Evolutionary conservation across 2,113 vertebrate genomes (phyloP).

Genomic region (Loxodonta africana): DNA sequence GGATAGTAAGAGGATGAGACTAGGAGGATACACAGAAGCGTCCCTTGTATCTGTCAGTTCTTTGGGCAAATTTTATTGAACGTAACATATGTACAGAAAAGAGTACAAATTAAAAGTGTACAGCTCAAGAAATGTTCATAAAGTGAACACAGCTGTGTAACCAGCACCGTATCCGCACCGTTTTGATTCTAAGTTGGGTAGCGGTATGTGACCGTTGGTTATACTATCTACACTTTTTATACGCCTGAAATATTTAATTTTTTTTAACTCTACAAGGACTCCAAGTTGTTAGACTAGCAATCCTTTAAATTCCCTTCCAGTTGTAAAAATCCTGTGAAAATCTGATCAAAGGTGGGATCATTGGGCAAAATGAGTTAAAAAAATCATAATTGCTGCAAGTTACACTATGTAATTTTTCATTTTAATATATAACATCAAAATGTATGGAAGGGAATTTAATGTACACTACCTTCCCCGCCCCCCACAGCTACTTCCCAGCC

Average conservation of each 20-base stretch:
- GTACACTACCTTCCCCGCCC: background rate
- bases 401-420: background rate
- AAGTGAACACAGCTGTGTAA: background rate
- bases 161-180: background rate
- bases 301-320: background rate
- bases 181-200: background rate
- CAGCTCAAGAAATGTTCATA: background rate
- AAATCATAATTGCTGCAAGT: background rate
- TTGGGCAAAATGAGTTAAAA: conserved; percentile 9
- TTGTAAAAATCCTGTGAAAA: conserved; percentile 8
- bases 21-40: background rate
- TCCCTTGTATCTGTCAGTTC: background rate
- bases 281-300: background rate
- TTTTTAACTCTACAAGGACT: background rate
- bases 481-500: background rate
- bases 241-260: background rate
- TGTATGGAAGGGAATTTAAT: background rate
- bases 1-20: background rate
- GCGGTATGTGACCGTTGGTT: background rate
- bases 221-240: background rate
- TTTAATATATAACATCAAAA: conserved; percentile 30
- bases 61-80: background rate
- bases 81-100: background rate
- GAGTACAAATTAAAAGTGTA: background rate
- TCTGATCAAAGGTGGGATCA: conserved; percentile 15